phyloP scores from a whole-genome alignment of 2,113 vertebrate genomes.

The Thamnophis sirtalis region DNA sequence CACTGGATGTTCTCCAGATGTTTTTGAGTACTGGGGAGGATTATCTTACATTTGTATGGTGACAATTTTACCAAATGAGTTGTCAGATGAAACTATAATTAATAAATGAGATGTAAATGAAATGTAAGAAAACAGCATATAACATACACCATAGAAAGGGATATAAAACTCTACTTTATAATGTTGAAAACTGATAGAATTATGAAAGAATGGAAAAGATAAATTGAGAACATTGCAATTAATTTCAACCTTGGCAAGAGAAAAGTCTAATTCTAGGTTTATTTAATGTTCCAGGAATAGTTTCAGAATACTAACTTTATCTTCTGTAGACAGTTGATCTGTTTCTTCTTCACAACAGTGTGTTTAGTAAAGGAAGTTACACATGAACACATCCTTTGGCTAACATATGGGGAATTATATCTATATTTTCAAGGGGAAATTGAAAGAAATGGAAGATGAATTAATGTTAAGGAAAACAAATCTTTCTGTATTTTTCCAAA shows the following conservation, averaged over 20 bases:
- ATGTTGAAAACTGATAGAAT: background rate
- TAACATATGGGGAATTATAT: background rate
- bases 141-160: background rate
- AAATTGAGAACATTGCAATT: background rate
- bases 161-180: background rate
- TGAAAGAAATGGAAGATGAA: constrained; percentile 35
- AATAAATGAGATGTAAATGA: background rate
- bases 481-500: constrained; percentile 32
- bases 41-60: background rate
- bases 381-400: background rate
- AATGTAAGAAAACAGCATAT: background rate
- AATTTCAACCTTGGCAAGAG: background rate
- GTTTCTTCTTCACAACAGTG: background rate
- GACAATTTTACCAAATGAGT: background rate
- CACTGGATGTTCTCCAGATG: background rate
- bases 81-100: background rate
- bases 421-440: constrained; percentile 6
- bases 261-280: background rate
- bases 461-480: constrained; percentile 36
- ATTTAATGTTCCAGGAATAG: background rate
- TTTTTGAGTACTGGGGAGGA: background rate
- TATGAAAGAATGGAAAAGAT: background rate
- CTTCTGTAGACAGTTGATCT: background rate
- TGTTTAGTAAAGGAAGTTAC: constrained; percentile 2
- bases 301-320: background rate